Evolutionary conservation across 2,113 vertebrate species (phyloP).

Genomic region (Ploceus nigricollis): DNA sequence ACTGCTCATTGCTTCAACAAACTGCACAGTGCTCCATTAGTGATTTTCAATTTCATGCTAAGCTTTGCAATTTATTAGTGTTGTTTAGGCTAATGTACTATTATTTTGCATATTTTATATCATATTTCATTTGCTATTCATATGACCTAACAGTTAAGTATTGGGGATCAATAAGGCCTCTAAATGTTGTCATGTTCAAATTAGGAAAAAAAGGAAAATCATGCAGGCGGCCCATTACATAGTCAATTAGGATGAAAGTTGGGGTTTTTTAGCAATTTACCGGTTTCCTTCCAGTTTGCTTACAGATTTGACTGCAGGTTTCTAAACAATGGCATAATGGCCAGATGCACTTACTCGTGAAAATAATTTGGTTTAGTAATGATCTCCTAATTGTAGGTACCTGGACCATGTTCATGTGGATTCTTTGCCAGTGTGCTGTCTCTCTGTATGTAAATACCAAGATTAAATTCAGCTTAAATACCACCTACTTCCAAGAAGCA

Average conservation of each 20-base stretch:
- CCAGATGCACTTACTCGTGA: background rate
- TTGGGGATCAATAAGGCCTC: conserved; percentile 63
- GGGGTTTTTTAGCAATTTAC: background rate
- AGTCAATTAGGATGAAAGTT: background rate
- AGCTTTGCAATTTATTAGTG: conserved; percentile 80
- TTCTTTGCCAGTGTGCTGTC: background rate
- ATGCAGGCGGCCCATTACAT: background rate
- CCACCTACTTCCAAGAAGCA: background rate
- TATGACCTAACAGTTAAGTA: conserved; percentile 61
- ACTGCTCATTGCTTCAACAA: conserved; percentile 66
- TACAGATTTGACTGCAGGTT: background rate
- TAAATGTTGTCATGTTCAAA: conserved; percentile 35
- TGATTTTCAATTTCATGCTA: conserved; percentile 79
- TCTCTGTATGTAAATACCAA: background rate
- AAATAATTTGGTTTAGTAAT: conserved; percentile 39
- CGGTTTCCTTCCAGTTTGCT: background rate
- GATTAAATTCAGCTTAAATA: conserved; percentile 32
- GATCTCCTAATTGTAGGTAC: conserved; percentile 12
- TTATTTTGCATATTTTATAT: conserved; percentile 81
- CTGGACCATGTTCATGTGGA: background rate
- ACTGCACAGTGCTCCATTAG: conserved; percentile 70
- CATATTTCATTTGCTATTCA: conserved; percentile 65
- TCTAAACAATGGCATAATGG: background rate
- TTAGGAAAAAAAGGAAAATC: conserved; percentile 3
- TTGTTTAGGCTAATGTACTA: conserved; percentile 76